These are phyloP conservation scores for Bathynomus jamesi DNA, from an alignment of 1,140 invertebrate genomes.

Conservation along the genomic window DNA sequence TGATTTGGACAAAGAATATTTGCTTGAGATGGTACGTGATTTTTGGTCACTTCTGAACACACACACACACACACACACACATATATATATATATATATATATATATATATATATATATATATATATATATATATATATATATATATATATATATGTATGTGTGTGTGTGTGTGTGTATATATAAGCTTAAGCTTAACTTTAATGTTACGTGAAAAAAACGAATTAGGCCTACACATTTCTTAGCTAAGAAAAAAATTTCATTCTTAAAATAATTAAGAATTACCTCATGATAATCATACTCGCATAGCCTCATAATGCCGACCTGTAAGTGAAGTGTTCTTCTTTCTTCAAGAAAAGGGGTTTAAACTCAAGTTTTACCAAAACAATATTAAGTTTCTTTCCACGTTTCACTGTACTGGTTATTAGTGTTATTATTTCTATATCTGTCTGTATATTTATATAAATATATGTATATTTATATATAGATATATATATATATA, in stretches of 20 bases:
- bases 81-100: slow-evolving; percentile 3
- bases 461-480: too few species aligned
- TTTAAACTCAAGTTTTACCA: neutral
- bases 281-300: neutral
- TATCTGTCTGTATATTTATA: too few species aligned
- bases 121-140: slow-evolving; percentile 3
- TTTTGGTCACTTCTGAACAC: too few species aligned
- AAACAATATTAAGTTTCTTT: neutral
- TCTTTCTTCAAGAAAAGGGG: neutral
- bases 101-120: slow-evolving; percentile 3
- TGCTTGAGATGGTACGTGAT: too few species aligned
- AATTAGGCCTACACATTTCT: too few species aligned
- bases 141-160: neutral
- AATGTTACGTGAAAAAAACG: too few species aligned
- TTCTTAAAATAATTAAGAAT: neutral
- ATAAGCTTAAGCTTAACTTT: neutral
- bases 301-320: neutral
- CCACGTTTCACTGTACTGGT: too few species aligned
- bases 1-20: too few species aligned
- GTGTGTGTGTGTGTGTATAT: neutral
- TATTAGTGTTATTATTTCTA: too few species aligned
- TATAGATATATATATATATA: too few species aligned
- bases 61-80: too few species aligned
- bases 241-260: too few species aligned
- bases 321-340: neutral